These are phyloP conservation scores for Papilio glaucus DNA, from an alignment of 1,140 invertebrate species.

Conservation along the genomic window DNA sequence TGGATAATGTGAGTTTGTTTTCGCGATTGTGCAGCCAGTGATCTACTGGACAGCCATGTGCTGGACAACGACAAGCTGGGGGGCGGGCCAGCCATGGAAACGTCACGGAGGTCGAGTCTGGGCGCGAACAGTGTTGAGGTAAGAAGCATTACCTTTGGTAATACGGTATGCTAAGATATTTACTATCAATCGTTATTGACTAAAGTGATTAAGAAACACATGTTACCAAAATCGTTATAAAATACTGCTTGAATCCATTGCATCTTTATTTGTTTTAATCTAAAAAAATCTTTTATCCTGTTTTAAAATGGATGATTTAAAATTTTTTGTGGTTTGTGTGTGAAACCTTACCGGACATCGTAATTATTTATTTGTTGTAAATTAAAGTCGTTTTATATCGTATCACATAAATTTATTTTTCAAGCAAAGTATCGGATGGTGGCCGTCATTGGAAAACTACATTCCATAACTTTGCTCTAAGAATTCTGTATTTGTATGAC, in stretches of 20 bases:
- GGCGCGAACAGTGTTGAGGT: constrained; percentile 80
- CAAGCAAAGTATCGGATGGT: too few species aligned
- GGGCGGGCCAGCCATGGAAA: constrained; percentile 66
- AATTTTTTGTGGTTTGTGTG: not conserved
- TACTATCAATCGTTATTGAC: constrained; percentile 2
- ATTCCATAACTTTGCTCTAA: too few species aligned
- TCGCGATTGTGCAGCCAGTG: constrained; percentile 73
- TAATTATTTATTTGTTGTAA: constrained; percentile 30
- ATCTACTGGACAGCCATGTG: constrained; percentile 79
- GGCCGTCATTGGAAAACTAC: too few species aligned
- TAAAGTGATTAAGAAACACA: constrained; percentile 8
- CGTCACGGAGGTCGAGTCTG: constrained; percentile 72
- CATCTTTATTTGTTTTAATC: too few species aligned
- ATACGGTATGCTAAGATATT: not conserved
- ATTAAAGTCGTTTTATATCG: too few species aligned
- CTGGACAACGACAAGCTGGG: constrained; percentile 70
- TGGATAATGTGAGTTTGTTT: constrained; percentile 69
- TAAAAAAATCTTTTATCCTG: not conserved
- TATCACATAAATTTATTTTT: too few species aligned
- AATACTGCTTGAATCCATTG: constrained; percentile 1
- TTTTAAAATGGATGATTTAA: not conserved
- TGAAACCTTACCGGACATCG: not conserved
- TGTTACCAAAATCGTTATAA: not conserved
- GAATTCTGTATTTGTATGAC: too few species aligned
- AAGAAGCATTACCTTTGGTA: constrained; percentile 46